A percentile compares a stretch with the other conserved stretches of the same genome.
phyloP scores from a whole-genome alignment of 2,113 vertebrate species.

The Larimichthys crocea region DNA sequence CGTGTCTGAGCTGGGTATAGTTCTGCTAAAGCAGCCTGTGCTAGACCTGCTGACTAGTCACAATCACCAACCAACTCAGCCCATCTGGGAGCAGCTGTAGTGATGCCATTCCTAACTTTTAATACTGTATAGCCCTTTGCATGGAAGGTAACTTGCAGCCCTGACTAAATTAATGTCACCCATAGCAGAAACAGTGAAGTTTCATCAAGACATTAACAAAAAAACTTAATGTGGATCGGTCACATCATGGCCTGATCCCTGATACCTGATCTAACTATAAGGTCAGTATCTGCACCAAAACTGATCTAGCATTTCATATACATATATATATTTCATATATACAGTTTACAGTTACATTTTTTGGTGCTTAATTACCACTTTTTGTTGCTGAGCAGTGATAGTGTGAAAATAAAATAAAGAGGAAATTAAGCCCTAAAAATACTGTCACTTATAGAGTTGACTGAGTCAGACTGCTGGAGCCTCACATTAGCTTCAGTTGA shows the following conservation, averaged over 20 bases:
- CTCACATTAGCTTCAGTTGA: constrained; percentile 6
- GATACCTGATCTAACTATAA: constrained; percentile 9
- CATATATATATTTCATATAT: not conserved
- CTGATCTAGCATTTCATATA: not conserved
- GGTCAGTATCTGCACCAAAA: not conserved
- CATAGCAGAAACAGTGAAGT: too few species aligned
- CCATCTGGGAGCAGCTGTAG: constrained; percentile 58
- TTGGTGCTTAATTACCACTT: constrained; percentile 16
- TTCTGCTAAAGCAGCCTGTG: constrained; percentile 19
- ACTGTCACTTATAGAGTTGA: constrained; percentile 6
- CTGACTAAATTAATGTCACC: too few species aligned
- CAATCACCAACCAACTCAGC: constrained; percentile 47
- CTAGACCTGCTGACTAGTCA: constrained; percentile 55
- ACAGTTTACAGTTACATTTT: not conserved
- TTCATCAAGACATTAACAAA: not conserved
- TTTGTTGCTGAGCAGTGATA: constrained; percentile 11
- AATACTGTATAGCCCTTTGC: not conserved
- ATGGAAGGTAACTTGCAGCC: not conserved
- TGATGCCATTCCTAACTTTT: constrained; percentile 29
- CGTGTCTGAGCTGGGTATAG: constrained; percentile 39
- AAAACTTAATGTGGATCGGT: constrained; percentile 12
- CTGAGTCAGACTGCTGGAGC: not conserved
- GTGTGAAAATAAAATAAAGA: constrained; percentile 2
- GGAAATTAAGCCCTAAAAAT: constrained; percentile 7
- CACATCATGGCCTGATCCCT: not conserved